phyloP scores from a whole-genome alignment of 2,888 invertebrate genomes.

The Nomada lathburiana region DNA sequence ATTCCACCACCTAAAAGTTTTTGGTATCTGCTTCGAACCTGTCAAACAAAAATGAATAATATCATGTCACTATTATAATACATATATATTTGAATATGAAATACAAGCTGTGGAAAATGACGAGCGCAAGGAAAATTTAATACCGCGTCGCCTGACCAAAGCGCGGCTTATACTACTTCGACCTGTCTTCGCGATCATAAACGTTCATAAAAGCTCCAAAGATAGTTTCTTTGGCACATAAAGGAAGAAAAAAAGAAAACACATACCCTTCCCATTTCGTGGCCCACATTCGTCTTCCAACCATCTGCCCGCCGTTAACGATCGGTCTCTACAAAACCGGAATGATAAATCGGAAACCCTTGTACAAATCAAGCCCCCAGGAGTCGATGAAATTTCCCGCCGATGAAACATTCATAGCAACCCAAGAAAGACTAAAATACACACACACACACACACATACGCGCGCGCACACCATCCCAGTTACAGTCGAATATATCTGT shows the following conservation, averaged over 20 bases:
- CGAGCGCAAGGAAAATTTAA: not conserved
- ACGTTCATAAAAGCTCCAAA: not conserved
- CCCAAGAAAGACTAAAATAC: not conserved
- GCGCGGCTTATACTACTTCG: not conserved
- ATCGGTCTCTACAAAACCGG: not conserved
- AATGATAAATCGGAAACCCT: slow-evolving; percentile 5
- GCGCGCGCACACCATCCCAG: not conserved
- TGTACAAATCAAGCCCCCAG: not conserved
- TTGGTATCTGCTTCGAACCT: too few relatives aligned
- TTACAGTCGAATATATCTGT: not conserved
- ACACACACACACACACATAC: not conserved
- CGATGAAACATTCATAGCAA: slow-evolving; percentile 19
- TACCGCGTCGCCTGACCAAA: not conserved
- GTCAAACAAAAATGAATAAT: too few relatives aligned
- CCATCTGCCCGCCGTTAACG: slow-evolving; percentile 18
- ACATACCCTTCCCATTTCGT: slow-evolving; percentile 1
- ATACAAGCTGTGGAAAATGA: too few relatives aligned
- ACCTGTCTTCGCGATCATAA: too few relatives aligned
- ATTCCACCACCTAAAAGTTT: too few relatives aligned
- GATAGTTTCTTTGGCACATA: not conserved
- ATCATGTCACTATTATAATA: too few relatives aligned
- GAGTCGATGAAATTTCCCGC: slow-evolving; percentile 11
- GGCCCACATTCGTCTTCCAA: not conserved
- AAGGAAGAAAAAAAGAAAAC: too few relatives aligned
- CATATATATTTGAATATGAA: too few relatives aligned